Evolutionary conservation across 92 coral and sea anemone species (phyloP).

Genomic region (Epizoanthus stellaris): DNA sequence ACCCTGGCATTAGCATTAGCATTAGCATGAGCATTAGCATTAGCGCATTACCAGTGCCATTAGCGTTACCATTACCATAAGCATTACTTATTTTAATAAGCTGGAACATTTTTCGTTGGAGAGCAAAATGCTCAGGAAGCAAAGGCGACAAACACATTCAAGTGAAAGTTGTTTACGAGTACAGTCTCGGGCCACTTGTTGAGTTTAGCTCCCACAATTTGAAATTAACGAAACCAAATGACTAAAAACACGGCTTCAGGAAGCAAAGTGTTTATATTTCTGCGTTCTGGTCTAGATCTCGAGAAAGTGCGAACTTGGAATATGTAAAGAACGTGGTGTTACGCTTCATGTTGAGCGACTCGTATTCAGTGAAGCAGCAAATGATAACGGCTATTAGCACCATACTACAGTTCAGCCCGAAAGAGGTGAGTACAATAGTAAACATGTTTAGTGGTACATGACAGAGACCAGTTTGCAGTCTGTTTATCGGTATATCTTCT

Average conservation of each 20-base stretch:
- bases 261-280: not conserved
- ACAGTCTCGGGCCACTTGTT: too few relatives aligned
- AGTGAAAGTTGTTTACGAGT: too few relatives aligned
- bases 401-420: slow-evolving; percentile 91
- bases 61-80: not conserved
- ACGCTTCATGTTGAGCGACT: slow-evolving; percentile 85
- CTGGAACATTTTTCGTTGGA: too few relatives aligned
- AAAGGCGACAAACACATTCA: too few relatives aligned
- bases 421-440: slow-evolving; percentile 74
- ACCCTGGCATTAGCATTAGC: too few relatives aligned
- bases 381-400: slow-evolving; percentile 93
- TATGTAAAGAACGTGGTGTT: slow-evolving; percentile 93
- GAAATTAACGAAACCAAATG: too few relatives aligned
- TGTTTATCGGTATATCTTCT: not conserved
- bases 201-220: too few relatives aligned
- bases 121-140: too few relatives aligned
- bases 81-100: not conserved
- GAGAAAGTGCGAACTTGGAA: slow-evolving; percentile 96
- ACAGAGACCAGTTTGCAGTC: too few relatives aligned
- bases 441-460: not conserved
- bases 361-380: slow-evolving; percentile 94
- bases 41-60: too few relatives aligned
- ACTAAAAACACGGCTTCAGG: too few relatives aligned
- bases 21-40: too few relatives aligned
- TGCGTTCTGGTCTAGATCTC: slow-evolving; percentile 63